phyloP scores from a whole-genome alignment of 2,113 vertebrate genomes.

The Ictalurus punctatus region DNA sequence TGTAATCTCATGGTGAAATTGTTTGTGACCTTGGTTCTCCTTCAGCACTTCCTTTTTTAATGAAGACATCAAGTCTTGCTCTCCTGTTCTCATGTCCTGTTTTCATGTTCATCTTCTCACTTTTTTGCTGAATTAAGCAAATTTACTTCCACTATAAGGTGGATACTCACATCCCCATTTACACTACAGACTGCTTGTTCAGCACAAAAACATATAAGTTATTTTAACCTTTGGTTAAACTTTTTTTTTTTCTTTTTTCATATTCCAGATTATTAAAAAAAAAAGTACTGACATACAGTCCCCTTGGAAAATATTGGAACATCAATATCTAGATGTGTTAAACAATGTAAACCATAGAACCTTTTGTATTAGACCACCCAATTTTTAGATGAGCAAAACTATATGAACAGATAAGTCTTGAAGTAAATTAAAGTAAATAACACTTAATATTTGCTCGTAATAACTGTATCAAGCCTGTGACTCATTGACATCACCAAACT shows the following conservation, averaged over 20 bases:
- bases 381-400: too few relatives aligned
- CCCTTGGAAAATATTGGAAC: too few relatives aligned
- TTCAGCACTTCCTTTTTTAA: neutral
- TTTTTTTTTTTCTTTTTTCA: neutral
- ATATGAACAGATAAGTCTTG: too few relatives aligned
- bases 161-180: neutral
- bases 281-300: too few relatives aligned
- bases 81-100: conserved; percentile 26
- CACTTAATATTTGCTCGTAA: too few relatives aligned
- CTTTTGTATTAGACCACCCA: too few relatives aligned
- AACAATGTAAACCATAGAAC: too few relatives aligned
- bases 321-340: too few relatives aligned
- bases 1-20: neutral
- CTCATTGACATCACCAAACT: too few relatives aligned
- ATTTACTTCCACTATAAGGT: neutral
- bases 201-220: neutral
- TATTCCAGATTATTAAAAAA: too few relatives aligned
- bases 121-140: conserved; percentile 10
- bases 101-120: neutral
- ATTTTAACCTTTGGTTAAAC: neutral
- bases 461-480: too few relatives aligned
- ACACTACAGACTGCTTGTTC: neutral
- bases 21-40: neutral
- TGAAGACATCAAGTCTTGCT: neutral
- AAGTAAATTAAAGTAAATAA: too few relatives aligned